A percentile compares a stretch with the other conserved stretches of the same genome.
phyloP scores from a whole-genome alignment of 2,888 invertebrate genomes.

The Latheticus oryzae region DNA sequence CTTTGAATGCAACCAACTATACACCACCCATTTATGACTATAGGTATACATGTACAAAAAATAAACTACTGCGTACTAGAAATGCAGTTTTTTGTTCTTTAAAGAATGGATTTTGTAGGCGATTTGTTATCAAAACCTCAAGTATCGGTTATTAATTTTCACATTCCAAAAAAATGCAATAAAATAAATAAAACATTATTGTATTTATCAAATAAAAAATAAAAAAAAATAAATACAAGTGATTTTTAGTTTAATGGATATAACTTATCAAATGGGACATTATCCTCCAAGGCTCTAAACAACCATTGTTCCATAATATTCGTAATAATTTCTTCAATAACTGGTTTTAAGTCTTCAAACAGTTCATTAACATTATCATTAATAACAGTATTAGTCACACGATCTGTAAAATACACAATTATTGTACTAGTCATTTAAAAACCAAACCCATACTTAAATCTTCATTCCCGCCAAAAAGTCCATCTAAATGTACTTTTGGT shows the following conservation, averaged over 20 bases:
- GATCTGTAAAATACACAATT: slow-evolving; percentile 48
- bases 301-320: slow-evolving; percentile 51
- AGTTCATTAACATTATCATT: slow-evolving; percentile 61
- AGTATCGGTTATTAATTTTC: too few species aligned
- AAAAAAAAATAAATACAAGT: too few species aligned
- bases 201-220: too few species aligned
- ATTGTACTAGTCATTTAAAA: background rate
- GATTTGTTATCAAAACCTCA: too few species aligned
- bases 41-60: too few species aligned
- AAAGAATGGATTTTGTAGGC: too few species aligned
- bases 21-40: too few species aligned
- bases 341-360: slow-evolving; percentile 61
- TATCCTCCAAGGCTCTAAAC: slow-evolving; percentile 48
- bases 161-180: too few species aligned
- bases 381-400: slow-evolving; percentile 59
- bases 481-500: slow-evolving; percentile 52
- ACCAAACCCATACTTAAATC: slow-evolving; percentile 50
- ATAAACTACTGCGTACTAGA: too few species aligned
- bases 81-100: too few species aligned
- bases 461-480: slow-evolving; percentile 53
- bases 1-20: too few species aligned
- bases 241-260: slow-evolving; percentile 48
- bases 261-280: slow-evolving; percentile 53
- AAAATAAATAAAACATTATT: too few species aligned
- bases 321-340: slow-evolving; percentile 54